Percentiles rank a stretch among this genome's conserved stretches.
Conservation (phyloP, 2,113 vertebrate species). For the Piprites chloris region DNA sequence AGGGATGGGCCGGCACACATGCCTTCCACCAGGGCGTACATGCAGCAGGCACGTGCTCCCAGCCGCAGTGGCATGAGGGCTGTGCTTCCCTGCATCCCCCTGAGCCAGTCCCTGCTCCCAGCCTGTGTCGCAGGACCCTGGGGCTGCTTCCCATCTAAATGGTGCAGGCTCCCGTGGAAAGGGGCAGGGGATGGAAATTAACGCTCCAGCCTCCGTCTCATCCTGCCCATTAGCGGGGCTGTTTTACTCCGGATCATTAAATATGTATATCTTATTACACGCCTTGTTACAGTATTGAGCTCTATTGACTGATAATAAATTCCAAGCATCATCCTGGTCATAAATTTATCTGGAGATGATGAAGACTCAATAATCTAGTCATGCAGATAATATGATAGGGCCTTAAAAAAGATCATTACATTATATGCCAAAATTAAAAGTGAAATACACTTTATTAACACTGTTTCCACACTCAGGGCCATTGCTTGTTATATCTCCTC, state of each 20-base stretch:
- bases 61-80: neutral
- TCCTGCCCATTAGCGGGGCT: slow-evolving; percentile 73
- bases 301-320: slow-evolving; percentile 97
- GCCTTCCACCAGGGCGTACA: accelerated
- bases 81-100: neutral
- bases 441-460: slow-evolving; percentile 85
- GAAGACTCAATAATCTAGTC: slow-evolving; percentile 90
- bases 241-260: slow-evolving; percentile 98
- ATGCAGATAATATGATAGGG: slow-evolving; percentile 86
- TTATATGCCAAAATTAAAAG: slow-evolving; percentile 89
- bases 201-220: slow-evolving; percentile 66
- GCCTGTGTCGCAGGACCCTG: accelerated
- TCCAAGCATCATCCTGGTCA: slow-evolving; percentile 82
- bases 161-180: neutral
- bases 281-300: slow-evolving; percentile 84
- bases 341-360: slow-evolving; percentile 87
- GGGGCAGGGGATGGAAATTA: slow-evolving; percentile 55
- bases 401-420: slow-evolving; percentile 89
- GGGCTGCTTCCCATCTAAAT: neutral
- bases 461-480: slow-evolving; percentile 68
- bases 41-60: neutral
- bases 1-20: accelerated
- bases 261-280: slow-evolving; percentile 99
- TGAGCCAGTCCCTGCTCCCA: neutral
- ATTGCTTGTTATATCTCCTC: slow-evolving; percentile 59